Conservation (phyloP, 2,113 vertebrate species). For the Dissostichus mawsoni region DNA sequence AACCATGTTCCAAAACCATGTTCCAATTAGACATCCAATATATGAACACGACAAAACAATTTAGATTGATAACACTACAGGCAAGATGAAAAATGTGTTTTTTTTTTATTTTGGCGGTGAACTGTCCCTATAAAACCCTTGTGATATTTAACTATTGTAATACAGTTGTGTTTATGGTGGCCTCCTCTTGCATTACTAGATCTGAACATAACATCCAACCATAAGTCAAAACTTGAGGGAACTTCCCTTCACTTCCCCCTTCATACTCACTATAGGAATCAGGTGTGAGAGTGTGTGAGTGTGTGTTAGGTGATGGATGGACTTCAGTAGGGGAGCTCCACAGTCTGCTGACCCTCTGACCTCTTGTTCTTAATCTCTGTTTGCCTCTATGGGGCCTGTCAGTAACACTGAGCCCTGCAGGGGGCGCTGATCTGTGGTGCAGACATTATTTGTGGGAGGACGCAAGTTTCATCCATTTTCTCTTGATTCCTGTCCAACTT, state of each 20-base stretch:
- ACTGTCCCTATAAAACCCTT: no score
- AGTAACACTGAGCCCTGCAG: slow-evolving; percentile 17
- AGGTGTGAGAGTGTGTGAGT: background rate
- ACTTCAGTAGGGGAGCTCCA: background rate
- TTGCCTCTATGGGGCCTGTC: background rate
- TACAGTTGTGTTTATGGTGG: background rate
- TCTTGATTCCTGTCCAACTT: background rate
- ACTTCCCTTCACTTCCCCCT: no score
- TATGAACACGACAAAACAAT: no score
- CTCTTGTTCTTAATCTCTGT: slow-evolving; percentile 16
- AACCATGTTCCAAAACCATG: no score
- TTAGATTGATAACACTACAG: no score
- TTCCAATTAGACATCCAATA: no score
- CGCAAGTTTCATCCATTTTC: background rate
- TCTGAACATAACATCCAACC: background rate
- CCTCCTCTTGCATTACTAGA: background rate
- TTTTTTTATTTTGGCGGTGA: no score
- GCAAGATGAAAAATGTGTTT: no score
- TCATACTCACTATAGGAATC: background rate
- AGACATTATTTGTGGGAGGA: background rate
- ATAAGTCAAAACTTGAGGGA: background rate
- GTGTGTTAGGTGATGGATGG: background rate
- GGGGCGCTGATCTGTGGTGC: slow-evolving; percentile 12
- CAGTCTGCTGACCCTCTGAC: slow-evolving; percentile 4
- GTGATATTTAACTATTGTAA: no score